Base-by-base conservation (phyloP, 1,140 invertebrate genomes). In the Amyelois transitella region DNA sequence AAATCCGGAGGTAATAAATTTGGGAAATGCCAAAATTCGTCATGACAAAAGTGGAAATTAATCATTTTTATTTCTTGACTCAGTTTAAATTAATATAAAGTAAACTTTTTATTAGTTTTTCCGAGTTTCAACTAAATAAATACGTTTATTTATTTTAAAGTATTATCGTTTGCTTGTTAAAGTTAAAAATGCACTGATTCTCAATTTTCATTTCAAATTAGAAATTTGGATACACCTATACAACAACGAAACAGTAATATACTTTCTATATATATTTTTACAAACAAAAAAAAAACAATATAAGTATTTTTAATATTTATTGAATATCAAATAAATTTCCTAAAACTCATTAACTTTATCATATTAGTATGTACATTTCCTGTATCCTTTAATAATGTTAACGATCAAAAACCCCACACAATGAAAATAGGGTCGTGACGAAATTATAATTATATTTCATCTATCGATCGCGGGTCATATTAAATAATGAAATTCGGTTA, bases 361-460 rank as follows among this genome's bases (percentile, higher is more conserved):
- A n/a, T 45, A 45, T 21, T 19, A 21, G 1, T 7, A 45, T 10
- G 43, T 18, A 6, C 19, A 18, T 17, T 20, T 19, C 18, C 43
- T 45, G 2, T 45, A 45, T 18, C 18, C 18, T 45, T 1, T 45
- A 45, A 19, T 45, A 19, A 45, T 45, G 19, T 45, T 38, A 38
- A 38, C 32, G 4, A 38, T 38, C 32, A 4, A 38, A 38, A 38
- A 38, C 17, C 32, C 17, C n/a, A 12, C 19, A 21, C 18, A 21
- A 48, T n/a, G 21, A 19, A 48, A n/a, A 20, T 21, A 21, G 45
- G 45, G 45, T 48, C 45, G 45, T 48, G 45, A 48, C 45, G 45
- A 48, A 48, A 48, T 8, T n/a, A 48, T 48, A 48, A 48, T 48
- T 48, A 21, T n/a, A 48, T 48, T 21, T 48, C 21, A 48, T 48